These are phyloP conservation scores for Bufo bufo DNA, from an alignment of 2,113 vertebrate species.

Conservation along the genomic window DNA sequence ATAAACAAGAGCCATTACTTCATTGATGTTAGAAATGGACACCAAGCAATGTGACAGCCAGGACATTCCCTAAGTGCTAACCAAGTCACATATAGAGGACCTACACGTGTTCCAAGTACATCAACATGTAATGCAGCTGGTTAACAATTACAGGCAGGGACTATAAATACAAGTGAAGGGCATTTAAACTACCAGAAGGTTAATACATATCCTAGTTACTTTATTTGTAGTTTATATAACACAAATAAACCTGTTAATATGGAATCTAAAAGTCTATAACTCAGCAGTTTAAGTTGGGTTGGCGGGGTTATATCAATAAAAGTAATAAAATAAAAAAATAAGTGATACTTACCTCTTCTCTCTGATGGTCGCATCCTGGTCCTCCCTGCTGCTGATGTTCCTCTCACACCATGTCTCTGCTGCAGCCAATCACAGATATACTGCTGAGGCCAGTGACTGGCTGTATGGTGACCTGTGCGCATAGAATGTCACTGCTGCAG, in stretches of 20 bases:
- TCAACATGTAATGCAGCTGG: not conserved
- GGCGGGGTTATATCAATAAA: too few relatives aligned
- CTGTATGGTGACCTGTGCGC: too few relatives aligned
- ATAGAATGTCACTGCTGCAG: too few relatives aligned
- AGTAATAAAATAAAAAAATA: too few relatives aligned
- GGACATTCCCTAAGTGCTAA: constrained; percentile 3
- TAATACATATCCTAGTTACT: not conserved
- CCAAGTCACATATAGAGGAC: constrained; percentile 1
- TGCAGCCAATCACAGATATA: too few relatives aligned
- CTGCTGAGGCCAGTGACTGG: too few relatives aligned
- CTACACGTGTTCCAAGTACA: not conserved
- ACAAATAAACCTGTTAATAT: not conserved
- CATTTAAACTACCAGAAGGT: not conserved
- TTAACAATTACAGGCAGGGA: not conserved
- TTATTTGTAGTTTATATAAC: not conserved
- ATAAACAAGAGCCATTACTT: not conserved
- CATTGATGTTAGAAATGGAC: constrained; percentile 20
- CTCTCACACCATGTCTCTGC: too few relatives aligned
- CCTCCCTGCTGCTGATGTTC: too few relatives aligned
- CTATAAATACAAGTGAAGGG: constrained; percentile 22
- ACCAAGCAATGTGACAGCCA: not conserved
- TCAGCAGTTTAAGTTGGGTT: too few relatives aligned
- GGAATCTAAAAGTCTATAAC: not conserved
- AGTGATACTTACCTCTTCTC: too few relatives aligned
- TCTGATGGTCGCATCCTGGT: too few relatives aligned